Base-by-base conservation (phyloP, 2,797 vertebrate genomes). In the Buceros bicornis region DNA sequence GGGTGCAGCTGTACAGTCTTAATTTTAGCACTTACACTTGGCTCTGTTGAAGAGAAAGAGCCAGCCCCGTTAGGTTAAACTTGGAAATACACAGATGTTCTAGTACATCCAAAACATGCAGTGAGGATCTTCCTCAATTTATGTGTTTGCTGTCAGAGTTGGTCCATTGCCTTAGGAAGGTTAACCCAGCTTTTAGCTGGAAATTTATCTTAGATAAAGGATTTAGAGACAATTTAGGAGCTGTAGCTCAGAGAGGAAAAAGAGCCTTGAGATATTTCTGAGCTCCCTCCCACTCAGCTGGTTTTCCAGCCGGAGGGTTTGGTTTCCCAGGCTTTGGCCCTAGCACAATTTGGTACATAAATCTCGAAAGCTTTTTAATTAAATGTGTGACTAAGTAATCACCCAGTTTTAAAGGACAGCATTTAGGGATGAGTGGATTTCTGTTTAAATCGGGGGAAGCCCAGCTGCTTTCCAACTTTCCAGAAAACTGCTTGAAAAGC, bases 381-480 rank as follows among this genome's bases (percentile, higher is more conserved):
- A 94, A 87, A 92, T 62, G 19, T 79, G 54, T 79, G 62, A 72
- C n/a, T 37, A 58, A 84, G 51, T 65, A 82, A 72, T 93, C 72
- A 51, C 40, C 16, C 26, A n/a, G 66, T 72, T 95, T 62, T 87
- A 51, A 88, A 83, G 37, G 33, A 40, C 43, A 69, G 54, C 2
- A 1, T n/a, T 83, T 72, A 70, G 54, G 51, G 73, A 66, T 89
- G 80, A 73, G 67, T 1, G 0, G 58, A 61, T 92, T 96, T 83
- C 80, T 90, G 13, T 72, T 93, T 72, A 58, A 69, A 69, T 21
- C 0, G 0, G 37, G 72, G 29, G 62, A 84, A 85, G 28, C 60
- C 71, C 78, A 93, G 67, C 67, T 95, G 77, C 86, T 94, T 79
- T 73, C 40, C 80, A 31, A 57, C 47, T 88, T 95, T 93, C 42